phyloP scores from a whole-genome alignment of 2,888 invertebrate species.

The Odontothrips loti region DNA sequence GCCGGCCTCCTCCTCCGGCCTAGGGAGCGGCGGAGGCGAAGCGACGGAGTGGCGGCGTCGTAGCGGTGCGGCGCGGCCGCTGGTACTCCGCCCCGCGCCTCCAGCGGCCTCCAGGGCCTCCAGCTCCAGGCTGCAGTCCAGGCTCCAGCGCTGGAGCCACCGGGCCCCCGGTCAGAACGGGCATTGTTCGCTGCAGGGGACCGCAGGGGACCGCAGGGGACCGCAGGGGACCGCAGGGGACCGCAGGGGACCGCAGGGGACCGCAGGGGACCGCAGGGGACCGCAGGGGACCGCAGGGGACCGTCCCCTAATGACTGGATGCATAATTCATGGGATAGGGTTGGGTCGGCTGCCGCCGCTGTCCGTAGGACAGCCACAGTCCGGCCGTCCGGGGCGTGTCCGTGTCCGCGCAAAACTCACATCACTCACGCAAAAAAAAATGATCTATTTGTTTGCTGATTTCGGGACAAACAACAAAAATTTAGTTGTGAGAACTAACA shows the following conservation, averaged over 20 bases:
- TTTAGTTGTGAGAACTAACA: too few relatives aligned
- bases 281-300: too few relatives aligned
- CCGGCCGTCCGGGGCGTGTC: too few relatives aligned
- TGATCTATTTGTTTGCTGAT: too few relatives aligned
- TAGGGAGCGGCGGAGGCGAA: not conserved
- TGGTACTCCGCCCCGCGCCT: not conserved
- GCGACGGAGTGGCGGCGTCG: not conserved
- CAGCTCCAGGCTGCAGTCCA: not conserved
- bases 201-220: not conserved
- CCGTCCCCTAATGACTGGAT: slow-evolving; percentile 3
- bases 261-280: too few relatives aligned
- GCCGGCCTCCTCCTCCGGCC: not conserved
- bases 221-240: too few relatives aligned
- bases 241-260: too few relatives aligned
- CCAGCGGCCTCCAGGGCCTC: not conserved
- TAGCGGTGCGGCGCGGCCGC: not conserved
- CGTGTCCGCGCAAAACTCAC: too few relatives aligned
- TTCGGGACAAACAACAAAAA: too few relatives aligned
- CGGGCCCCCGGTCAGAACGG: not conserved
- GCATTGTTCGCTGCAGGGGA: not conserved
- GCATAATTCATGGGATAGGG: not conserved
- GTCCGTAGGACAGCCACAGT: not conserved
- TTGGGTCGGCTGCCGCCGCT: not conserved
- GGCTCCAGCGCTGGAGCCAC: not conserved
- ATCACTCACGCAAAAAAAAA: too few relatives aligned